Evolutionary conservation across 2,888 invertebrate genomes (phyloP).

Genomic region (Rhimphoctona megacephalus): DNA sequence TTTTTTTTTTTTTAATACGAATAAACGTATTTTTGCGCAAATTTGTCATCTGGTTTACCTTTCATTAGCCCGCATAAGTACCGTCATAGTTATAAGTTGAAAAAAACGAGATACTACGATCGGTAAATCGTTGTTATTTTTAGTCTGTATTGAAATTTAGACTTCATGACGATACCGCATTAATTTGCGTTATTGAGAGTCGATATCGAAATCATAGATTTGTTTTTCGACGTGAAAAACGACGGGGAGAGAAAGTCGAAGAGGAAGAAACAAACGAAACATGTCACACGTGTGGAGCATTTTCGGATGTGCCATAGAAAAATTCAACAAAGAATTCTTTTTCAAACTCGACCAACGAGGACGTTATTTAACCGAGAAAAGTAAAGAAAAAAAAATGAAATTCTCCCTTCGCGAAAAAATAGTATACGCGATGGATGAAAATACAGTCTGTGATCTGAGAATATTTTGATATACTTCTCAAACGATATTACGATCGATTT

Average conservation of each 20-base stretch:
- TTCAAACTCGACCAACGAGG: conserved; percentile 16
- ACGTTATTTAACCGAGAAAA: conserved; percentile 23
- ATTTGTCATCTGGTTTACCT: conserved; percentile 37
- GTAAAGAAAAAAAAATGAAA: not conserved
- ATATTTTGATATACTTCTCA: conserved; percentile 54
- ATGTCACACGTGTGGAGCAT: conserved; percentile 70
- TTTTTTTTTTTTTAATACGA: conserved; percentile 41
- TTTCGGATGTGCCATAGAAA: conserved; percentile 64
- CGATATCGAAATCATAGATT: conserved; percentile 44
- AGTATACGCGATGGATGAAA: conserved; percentile 27
- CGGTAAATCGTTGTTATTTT: conserved; percentile 16
- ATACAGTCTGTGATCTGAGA: conserved; percentile 65
- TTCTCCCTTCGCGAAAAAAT: conserved; percentile 1
- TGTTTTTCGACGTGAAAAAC: conserved; percentile 8
- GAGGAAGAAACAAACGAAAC: conserved; percentile 23
- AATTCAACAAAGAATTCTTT: conserved; percentile 13
- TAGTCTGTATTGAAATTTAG: conserved; percentile 32
- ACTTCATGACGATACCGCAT: conserved; percentile 71
- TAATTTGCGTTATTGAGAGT: conserved; percentile 70
- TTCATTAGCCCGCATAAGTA: conserved; percentile 64
- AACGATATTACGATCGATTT: conserved; percentile 42
- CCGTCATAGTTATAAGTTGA: conserved; percentile 33
- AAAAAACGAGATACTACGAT: conserved; percentile 16
- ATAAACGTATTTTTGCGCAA: conserved; percentile 43
- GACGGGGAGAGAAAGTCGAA: not conserved